These are phyloP conservation scores for Numida meleagris DNA, from an alignment of 2,113 vertebrate species.

Conservation along the genomic window DNA sequence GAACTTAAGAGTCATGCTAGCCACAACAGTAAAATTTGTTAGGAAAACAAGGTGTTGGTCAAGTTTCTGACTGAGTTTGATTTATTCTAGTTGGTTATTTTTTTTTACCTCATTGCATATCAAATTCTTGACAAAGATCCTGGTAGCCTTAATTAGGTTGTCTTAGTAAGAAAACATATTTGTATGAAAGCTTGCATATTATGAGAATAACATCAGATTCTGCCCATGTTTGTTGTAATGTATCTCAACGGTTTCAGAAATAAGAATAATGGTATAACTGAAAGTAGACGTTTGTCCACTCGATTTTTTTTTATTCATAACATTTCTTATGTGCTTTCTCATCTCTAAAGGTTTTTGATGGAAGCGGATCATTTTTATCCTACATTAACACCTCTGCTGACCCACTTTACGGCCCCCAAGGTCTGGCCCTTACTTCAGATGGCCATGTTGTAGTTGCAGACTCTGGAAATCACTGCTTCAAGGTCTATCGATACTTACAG, in stretches of 20 bases:
- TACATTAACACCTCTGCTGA: conserved; percentile 98
- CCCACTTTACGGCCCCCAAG: conserved; percentile 96
- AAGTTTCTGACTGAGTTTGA: not conserved
- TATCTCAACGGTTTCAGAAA: not conserved
- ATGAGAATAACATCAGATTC: not conserved
- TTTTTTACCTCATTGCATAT: not conserved
- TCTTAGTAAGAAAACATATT: not conserved
- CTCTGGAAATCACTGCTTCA: conserved; percentile 99
- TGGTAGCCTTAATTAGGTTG: not conserved
- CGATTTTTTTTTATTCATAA: not conserved
- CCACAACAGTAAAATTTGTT: not conserved
- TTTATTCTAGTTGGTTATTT: not conserved
- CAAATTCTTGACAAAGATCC: not conserved
- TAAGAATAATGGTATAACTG: not conserved
- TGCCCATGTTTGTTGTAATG: not conserved
- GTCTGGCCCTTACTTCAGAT: conserved; percentile 93
- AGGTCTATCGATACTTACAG: conserved; percentile 96
- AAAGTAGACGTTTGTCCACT: not conserved
- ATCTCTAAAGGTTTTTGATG: conserved; percentile 91
- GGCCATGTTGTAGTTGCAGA: conserved; percentile 97
- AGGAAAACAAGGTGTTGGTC: conserved; percentile 16
- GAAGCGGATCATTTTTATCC: conserved; percentile 95
- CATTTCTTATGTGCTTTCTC: conserved; percentile 36
- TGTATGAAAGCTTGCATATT: not conserved
- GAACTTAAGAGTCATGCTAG: not conserved